Evolutionary conservation across 92 coral and sea anemone genomes (phyloP).

Genomic region (Isaurus tuberculatus): DNA sequence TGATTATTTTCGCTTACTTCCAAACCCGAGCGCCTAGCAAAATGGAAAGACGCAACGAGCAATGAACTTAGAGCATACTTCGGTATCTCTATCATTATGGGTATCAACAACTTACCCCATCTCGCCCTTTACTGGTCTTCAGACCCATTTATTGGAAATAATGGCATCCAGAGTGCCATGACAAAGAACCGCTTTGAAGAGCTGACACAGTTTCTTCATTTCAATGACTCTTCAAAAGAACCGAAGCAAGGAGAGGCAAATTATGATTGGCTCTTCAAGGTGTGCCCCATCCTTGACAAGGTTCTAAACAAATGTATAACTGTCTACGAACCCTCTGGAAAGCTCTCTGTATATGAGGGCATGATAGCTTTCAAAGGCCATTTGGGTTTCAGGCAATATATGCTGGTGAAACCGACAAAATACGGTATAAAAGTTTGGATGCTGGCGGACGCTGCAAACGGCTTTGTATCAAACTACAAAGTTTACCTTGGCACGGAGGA

Average conservation of each 20-base stretch:
- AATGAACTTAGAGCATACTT: neutral
- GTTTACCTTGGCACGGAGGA: neutral
- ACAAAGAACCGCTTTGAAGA: neutral
- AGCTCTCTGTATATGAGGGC: neutral
- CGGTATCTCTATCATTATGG: neutral
- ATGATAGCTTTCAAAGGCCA: neutral
- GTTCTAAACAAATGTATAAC: neutral
- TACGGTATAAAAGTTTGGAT: slow-evolving; percentile 1
- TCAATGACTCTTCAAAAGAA: neutral
- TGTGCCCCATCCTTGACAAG: neutral
- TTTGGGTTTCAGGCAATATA: slow-evolving; percentile 7
- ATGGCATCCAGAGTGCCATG: slow-evolving; percentile 3
- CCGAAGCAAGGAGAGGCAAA: neutral
- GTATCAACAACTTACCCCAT: neutral
- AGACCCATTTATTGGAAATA: slow-evolving; percentile 7
- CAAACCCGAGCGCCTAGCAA: neutral
- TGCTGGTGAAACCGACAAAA: neutral
- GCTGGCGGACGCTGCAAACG: neutral
- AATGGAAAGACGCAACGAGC: neutral
- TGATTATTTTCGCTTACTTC: neutral
- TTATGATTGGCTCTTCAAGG: neutral
- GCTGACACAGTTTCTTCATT: neutral
- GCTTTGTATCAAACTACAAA: slow-evolving; percentile 1
- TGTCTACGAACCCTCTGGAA: slow-evolving; percentile 27
- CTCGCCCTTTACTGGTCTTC: neutral